phyloP scores from a whole-genome alignment of 2,113 vertebrate species.

The Chrysemys picta region DNA sequence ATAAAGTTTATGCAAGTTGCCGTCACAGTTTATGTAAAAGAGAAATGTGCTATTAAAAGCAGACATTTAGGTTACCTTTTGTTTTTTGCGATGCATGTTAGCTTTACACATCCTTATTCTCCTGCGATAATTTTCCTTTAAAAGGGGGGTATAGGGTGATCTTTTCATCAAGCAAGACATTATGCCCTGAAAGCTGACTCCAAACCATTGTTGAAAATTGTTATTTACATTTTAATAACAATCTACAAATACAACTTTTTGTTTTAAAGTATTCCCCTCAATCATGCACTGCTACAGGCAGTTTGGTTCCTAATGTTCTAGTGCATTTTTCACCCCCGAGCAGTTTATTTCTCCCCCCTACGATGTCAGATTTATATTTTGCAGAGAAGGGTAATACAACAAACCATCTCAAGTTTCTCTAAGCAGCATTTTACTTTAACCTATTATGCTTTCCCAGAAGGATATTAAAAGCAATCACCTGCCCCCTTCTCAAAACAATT shows the following conservation, averaged over 20 bases:
- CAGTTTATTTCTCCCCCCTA: conserved; percentile 74
- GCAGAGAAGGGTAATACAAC: conserved; percentile 27
- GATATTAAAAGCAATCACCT: conserved; percentile 28
- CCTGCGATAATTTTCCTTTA: conserved; percentile 97
- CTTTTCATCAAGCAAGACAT: conserved; percentile 96
- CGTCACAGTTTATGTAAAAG: conserved; percentile 89
- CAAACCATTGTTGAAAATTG: conserved; percentile 92
- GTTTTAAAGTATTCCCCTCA: conserved; percentile 75
- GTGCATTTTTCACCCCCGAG: conserved; percentile 83
- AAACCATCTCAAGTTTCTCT: conserved; percentile 15
- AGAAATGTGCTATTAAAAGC: conserved; percentile 93
- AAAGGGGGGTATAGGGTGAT: conserved; percentile 87
- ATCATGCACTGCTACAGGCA: conserved; percentile 76
- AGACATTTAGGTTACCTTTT: conserved; percentile 99
- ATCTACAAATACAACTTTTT: conserved; percentile 82
- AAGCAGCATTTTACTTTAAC: background rate
- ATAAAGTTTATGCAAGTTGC: conserved; percentile 84
- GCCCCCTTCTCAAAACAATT: background rate
- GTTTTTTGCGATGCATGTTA: conserved; percentile 94
- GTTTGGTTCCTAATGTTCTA: conserved; percentile 67
- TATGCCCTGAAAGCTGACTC: conserved; percentile 97
- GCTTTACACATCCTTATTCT: conserved; percentile 98
- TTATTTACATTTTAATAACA: conserved; percentile 89
- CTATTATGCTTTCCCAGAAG: background rate
- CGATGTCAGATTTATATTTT: conserved; percentile 31